Evolutionary conservation across 2,797 vertebrate species (phyloP).

Genomic region (Pseudochromis fuscus): DNA sequence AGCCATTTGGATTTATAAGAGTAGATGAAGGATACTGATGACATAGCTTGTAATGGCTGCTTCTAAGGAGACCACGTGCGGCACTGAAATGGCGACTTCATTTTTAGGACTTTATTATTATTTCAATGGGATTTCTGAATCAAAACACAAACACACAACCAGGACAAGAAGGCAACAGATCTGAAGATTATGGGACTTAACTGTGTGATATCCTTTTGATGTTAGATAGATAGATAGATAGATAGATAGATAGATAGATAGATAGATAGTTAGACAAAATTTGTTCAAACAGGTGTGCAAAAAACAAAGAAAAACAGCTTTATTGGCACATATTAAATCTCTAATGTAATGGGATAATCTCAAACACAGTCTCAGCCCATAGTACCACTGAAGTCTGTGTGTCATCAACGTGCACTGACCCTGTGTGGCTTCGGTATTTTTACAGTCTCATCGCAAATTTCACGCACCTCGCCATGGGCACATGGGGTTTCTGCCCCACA

Average conservation of each 20-base stretch:
- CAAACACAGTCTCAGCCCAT: too few species aligned
- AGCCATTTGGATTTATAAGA: neutral
- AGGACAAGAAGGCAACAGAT: neutral
- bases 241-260: too few species aligned
- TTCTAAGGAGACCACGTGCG: slow-evolving; percentile 26
- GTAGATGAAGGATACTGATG: slow-evolving; percentile 3
- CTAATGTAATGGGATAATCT: too few species aligned
- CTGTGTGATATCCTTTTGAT: neutral
- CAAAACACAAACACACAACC: neutral
- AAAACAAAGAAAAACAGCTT: too few species aligned
- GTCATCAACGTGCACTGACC: neutral
- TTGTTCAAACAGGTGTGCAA: too few species aligned
- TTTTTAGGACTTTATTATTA: slow-evolving; percentile 4
- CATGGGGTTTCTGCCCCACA: slow-evolving; percentile 92
- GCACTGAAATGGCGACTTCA: slow-evolving; percentile 7
- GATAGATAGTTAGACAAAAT: too few species aligned
- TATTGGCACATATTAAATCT: too few species aligned
- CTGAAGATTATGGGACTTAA: slow-evolving; percentile 7
- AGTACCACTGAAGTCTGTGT: neutral
- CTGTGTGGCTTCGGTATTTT: slow-evolving; percentile 2
- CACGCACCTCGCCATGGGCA: slow-evolving; percentile 95
- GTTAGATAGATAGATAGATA: too few species aligned
- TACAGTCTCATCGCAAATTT: slow-evolving; percentile 95
- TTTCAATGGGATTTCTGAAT: neutral
- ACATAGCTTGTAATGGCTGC: slow-evolving; percentile 33